phyloP scores from a whole-genome alignment of 2,113 vertebrate genomes.

The Labeo rohita region DNA sequence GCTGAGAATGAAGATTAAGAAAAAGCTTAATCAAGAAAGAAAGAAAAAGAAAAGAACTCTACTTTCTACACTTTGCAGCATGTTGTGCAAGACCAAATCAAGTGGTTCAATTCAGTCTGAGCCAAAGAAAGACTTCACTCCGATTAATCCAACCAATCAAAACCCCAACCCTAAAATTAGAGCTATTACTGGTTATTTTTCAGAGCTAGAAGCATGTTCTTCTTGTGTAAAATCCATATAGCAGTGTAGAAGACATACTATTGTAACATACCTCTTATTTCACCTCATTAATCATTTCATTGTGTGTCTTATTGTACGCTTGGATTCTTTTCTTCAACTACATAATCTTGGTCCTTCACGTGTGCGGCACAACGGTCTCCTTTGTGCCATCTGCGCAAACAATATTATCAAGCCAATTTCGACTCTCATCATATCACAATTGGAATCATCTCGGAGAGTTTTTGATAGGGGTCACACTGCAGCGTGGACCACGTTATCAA shows the following conservation, averaged over 20 bases:
- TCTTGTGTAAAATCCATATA: not conserved
- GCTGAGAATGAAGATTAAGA: not conserved
- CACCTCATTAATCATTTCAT: not conserved
- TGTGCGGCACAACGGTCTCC: not conserved
- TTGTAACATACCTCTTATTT: slow-evolving; percentile 15
- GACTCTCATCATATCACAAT: slow-evolving; percentile 19
- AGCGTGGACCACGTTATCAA: not conserved
- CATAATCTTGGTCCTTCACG: not conserved
- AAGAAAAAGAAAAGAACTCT: not conserved
- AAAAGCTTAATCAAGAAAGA: not conserved
- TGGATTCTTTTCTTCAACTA: not conserved
- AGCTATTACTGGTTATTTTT: not conserved
- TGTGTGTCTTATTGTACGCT: not conserved
- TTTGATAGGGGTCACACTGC: slow-evolving; percentile 4
- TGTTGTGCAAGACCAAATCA: not conserved
- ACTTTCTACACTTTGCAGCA: not conserved
- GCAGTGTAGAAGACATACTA: not conserved
- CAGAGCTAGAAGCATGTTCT: not conserved
- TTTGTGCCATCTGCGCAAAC: slow-evolving; percentile 31
- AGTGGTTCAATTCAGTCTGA: not conserved
- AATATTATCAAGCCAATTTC: slow-evolving; percentile 38
- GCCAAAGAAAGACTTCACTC: not conserved
- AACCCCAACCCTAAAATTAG: not conserved
- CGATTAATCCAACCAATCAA: not conserved
- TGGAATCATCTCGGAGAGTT: not conserved